Conservation (phyloP, 1,140 invertebrate species). For the Tribolium madens region DNA sequence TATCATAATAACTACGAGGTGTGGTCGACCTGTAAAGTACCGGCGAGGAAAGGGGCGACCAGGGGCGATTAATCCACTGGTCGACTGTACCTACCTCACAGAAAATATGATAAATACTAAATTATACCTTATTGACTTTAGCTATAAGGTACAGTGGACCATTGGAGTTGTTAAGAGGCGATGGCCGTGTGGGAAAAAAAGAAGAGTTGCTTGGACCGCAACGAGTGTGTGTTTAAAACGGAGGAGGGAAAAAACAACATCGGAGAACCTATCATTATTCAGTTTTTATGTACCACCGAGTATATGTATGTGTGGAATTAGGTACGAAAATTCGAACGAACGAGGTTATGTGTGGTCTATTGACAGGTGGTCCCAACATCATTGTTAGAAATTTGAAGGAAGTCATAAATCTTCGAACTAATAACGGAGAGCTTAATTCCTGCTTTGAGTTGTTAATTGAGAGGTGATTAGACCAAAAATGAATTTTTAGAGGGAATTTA, state of each 20-base stretch:
- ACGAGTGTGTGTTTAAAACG: conserved; percentile 40
- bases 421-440: conserved; percentile 17
- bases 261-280: conserved; percentile 47
- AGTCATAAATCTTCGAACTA: conserved; percentile 48
- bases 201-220: conserved; percentile 11
- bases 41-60: neutral
- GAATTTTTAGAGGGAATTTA: neutral
- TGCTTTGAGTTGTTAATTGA: conserved; percentile 16
- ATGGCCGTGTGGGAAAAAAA: conserved; percentile 5
- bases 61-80: conserved; percentile 37
- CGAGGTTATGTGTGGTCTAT: conserved; percentile 35
- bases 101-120: conserved; percentile 64
- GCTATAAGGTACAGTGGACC: conserved; percentile 58
- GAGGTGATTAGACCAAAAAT: neutral
- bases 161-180: neutral
- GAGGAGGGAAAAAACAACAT: conserved; percentile 7
- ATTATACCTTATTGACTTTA: conserved; percentile 64
- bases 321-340: conserved; percentile 35
- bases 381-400: conserved; percentile 49
- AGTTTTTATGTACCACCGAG: conserved; percentile 33
- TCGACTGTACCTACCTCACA: conserved; percentile 61
- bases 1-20: conserved; percentile 60
- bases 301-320: conserved; percentile 33
- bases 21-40: conserved; percentile 40
- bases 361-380: conserved; percentile 20